A percentile compares a stretch with the other conserved stretches of the same genome.
These are phyloP conservation scores for Saguinus midas DNA, from an alignment of 2,113 vertebrate genomes.

Conservation along the genomic window DNA sequence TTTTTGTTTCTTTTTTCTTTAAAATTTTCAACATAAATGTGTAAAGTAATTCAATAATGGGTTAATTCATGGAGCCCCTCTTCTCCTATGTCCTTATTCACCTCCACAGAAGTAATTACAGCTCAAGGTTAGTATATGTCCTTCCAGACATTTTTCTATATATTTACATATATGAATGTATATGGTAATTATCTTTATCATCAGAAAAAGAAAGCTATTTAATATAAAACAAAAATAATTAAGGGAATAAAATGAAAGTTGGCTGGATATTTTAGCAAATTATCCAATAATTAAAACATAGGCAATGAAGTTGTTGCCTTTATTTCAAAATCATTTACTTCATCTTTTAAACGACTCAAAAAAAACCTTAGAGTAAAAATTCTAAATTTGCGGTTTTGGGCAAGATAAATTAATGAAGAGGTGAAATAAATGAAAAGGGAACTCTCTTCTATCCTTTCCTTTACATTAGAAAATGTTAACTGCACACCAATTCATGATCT, in stretches of 20 bases:
- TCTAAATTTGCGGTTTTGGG: neutral
- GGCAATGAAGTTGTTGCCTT: neutral
- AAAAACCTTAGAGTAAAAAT: neutral
- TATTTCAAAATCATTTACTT: neutral
- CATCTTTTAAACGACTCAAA: neutral
- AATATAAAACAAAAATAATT: neutral
- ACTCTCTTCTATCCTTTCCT: fast-evolving
- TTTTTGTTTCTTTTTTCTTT: neutral
- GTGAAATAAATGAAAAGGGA: neutral
- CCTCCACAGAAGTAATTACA: neutral
- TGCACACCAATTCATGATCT: neutral
- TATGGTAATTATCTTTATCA: neutral
- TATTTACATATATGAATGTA: neutral
- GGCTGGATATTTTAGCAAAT: neutral
- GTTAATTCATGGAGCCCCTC: neutral
- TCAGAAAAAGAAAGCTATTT: neutral
- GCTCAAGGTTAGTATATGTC: neutral
- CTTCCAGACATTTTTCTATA: neutral
- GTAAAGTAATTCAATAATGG: neutral
- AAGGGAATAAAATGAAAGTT: too few species aligned
- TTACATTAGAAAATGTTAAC: neutral
- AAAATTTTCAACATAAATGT: neutral
- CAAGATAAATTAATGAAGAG: neutral
- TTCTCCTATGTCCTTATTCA: neutral
- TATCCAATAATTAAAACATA: neutral